These are phyloP conservation scores for Archocentrus centrarchus DNA, from an alignment of 2,113 vertebrate genomes.

Conservation along the genomic window DNA sequence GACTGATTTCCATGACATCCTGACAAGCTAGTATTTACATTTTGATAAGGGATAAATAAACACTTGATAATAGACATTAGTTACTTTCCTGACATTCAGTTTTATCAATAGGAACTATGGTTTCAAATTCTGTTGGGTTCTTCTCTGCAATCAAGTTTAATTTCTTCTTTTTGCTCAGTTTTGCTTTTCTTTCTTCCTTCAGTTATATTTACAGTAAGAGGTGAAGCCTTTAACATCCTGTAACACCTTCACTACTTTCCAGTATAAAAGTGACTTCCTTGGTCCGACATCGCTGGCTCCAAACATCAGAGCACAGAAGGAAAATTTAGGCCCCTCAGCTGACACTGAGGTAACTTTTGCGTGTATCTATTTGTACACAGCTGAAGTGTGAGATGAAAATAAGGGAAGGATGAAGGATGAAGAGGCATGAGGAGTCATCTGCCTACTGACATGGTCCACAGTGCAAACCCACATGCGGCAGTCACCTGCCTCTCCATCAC, in stretches of 20 bases:
- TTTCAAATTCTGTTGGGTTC: neutral
- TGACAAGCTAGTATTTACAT: too few relatives aligned
- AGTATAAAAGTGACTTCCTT: conserved; percentile 18
- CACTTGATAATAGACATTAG: too few relatives aligned
- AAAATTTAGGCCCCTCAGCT: neutral
- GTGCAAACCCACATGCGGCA: neutral
- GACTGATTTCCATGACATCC: neutral
- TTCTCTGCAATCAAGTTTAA: neutral
- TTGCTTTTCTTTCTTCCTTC: neutral
- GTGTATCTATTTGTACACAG: conserved; percentile 16
- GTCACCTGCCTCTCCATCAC: conserved; percentile 51
- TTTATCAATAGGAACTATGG: neutral
- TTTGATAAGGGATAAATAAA: too few relatives aligned
- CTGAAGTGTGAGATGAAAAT: conserved; percentile 21
- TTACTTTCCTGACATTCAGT: neutral
- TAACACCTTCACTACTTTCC: neutral
- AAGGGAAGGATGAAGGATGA: conserved; percentile 4
- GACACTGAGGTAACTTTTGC: neutral
- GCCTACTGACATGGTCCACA: conserved; percentile 30
- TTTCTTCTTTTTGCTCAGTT: neutral
- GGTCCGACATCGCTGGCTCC: conserved; percentile 6
- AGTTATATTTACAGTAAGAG: neutral
- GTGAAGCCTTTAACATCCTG: conserved; percentile 1
- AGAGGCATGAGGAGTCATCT: conserved; percentile 28
- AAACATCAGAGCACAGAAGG: neutral